Evolutionary conservation across 64 coral and sea anemone genomes (phyloP).

Genomic region (Pocillopora damicornis): DNA sequence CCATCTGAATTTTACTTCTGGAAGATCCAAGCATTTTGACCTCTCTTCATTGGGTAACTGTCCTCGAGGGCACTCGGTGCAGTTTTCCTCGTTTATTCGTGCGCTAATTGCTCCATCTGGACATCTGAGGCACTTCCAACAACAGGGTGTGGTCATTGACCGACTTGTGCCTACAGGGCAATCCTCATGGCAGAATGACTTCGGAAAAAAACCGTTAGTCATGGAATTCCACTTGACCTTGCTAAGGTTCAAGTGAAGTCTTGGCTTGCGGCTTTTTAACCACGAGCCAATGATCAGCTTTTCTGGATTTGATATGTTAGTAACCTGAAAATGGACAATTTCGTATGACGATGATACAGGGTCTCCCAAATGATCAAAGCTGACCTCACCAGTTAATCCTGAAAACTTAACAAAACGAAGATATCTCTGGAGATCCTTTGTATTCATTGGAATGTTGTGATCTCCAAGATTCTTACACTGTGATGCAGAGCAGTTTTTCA

Average conservation of each 20-base stretch:
- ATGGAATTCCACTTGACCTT: conserved; percentile 10
- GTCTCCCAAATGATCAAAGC: conserved; percentile 28
- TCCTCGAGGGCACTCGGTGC: conserved; percentile 18
- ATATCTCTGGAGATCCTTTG: neutral
- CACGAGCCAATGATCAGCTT: conserved; percentile 9
- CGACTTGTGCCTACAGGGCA: conserved; percentile 6
- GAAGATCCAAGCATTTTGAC: conserved; percentile 28
- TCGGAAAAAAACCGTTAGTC: neutral
- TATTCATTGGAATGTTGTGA: neutral
- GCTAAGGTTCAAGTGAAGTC: neutral
- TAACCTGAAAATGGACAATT: conserved; percentile 14
- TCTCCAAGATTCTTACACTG: neutral
- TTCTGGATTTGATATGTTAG: neutral
- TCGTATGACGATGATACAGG: conserved; percentile 31
- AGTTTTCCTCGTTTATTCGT: neutral
- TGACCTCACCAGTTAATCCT: conserved; percentile 23
- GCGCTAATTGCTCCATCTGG: conserved; percentile 12
- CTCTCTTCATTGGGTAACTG: conserved; percentile 1
- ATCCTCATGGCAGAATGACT: conserved; percentile 16
- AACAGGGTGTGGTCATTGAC: conserved; percentile 25
- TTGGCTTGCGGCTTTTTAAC: neutral
- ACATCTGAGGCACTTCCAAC: conserved; percentile 33
- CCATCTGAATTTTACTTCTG: conserved; percentile 13
- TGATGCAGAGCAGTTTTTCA: neutral
- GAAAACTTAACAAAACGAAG: neutral